Conservation (phyloP, 2,888 invertebrate species). For the Rhyacophila evoluta region DNA sequence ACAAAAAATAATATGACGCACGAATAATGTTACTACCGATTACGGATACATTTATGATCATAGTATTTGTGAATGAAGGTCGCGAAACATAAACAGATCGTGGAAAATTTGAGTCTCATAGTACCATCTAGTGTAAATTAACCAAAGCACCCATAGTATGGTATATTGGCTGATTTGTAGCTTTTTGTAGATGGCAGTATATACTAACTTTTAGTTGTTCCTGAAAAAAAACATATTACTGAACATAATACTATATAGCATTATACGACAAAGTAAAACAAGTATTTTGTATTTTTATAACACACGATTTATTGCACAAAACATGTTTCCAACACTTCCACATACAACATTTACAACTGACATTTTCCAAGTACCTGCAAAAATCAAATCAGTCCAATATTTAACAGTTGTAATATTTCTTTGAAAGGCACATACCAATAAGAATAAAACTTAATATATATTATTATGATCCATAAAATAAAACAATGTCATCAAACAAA, state of each 20-base stretch:
- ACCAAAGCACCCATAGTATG: too few species aligned
- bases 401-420: background rate
- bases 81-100: slow-evolving; percentile 28
- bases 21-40: background rate
- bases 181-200: too few species aligned
- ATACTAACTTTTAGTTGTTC: too few species aligned
- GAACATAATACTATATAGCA: too few species aligned
- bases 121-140: background rate
- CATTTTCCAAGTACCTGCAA: background rate
- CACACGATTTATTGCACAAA: background rate
- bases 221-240: too few species aligned
- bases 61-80: slow-evolving; percentile 40
- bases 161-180: too few species aligned
- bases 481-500: too few species aligned
- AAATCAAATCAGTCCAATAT: background rate
- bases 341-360: background rate
- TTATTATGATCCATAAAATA: too few species aligned
- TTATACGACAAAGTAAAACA: too few species aligned
- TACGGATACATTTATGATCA: background rate
- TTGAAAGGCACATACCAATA: background rate
- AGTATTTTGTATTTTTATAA: too few species aligned
- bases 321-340: background rate
- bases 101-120: background rate
- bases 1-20: background rate
- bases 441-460: too few species aligned